Evolutionary conservation across 2,888 invertebrate species (phyloP), one percentile per base, ranked within the genome.

Genomic region (Ephialtes manifestator): DNA sequence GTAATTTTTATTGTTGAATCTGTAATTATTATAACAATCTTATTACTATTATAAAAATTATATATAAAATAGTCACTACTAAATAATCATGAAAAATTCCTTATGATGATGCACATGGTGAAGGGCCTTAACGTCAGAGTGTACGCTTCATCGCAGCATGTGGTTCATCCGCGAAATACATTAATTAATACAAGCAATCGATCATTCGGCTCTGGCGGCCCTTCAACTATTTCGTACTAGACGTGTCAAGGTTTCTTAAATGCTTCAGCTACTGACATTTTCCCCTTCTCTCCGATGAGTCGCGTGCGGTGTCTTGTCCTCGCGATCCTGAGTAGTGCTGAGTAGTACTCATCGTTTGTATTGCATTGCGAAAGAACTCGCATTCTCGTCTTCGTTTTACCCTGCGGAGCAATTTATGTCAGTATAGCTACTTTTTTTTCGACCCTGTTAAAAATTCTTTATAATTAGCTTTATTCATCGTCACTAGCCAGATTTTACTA

Each of bases 251-350:
- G 35, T 60, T 60, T 28, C 55, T 18, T 13, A 15, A 65, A 76
- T 15, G 20, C 60, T 35, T 35, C n/a, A 35, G 60, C 31, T 60
- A 35, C 35, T 8, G 35, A 7, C 18, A 20, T n/a, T 53, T 35
- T 18, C 24, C 63, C 55, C 18, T 63, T 53, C 71, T 28, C 71
- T 51, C 39, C n/a, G 48, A 18, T 18, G 63, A 65, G 65, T 72
- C 71, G 60, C 63, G 71, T 65, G 79, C 65, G 51, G n/a, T 39
- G 13, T 48, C 51, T 76, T 63, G 79, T 79, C 71, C 71, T 72
- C 71, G 63, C 48, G 51, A 71, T 72, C 63, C 51, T 72, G 63
- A 20, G 35, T 35, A 15, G 4, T 18, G 5, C 53, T 4, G 4
- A n/a, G 4, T 1, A 11, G n/a, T 39, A 39, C 51, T 58, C 75